phyloP scores from a whole-genome alignment of 2,888 invertebrate genomes.

The Endotricha flammealis region DNA sequence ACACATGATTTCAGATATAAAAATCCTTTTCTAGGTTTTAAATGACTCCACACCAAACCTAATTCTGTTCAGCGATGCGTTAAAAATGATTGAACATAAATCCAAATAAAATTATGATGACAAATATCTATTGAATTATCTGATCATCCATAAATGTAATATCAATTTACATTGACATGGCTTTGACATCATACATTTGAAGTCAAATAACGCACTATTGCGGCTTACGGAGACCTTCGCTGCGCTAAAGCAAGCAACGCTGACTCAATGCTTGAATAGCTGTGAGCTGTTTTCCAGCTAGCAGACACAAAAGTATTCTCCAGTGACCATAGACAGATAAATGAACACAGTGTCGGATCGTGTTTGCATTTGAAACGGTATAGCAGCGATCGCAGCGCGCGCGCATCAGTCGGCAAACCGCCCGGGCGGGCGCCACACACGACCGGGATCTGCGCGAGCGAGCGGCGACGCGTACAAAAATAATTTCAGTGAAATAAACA shows the following conservation, averaged over 20 bases:
- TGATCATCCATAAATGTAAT: too few species aligned
- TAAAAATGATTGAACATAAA: too few species aligned
- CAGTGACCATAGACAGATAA: constrained; percentile 1
- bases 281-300: constrained; percentile 35
- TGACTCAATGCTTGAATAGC: constrained; percentile 41
- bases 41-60: too few species aligned
- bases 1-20: too few species aligned
- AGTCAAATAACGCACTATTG: not conserved
- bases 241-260: constrained; percentile 38
- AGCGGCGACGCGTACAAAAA: constrained; percentile 53
- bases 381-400: constrained; percentile 28
- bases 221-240: not conserved
- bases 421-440: constrained; percentile 78
- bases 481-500: constrained; percentile 67
- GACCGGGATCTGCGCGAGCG: constrained; percentile 75
- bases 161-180: not conserved
- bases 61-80: too few species aligned
- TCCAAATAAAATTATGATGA: too few species aligned
- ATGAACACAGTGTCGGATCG: not conserved
- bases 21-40: too few species aligned
- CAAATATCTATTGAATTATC: too few species aligned
- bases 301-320: constrained; percentile 15
- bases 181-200: not conserved
- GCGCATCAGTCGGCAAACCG: constrained; percentile 70
- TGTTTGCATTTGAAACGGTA: constrained; percentile 6